Percentiles rank a stretch among this genome's conserved stretches.
phyloP scores from a whole-genome alignment of 2,797 vertebrate species.

The Lepilemur septentrionalis region DNA sequence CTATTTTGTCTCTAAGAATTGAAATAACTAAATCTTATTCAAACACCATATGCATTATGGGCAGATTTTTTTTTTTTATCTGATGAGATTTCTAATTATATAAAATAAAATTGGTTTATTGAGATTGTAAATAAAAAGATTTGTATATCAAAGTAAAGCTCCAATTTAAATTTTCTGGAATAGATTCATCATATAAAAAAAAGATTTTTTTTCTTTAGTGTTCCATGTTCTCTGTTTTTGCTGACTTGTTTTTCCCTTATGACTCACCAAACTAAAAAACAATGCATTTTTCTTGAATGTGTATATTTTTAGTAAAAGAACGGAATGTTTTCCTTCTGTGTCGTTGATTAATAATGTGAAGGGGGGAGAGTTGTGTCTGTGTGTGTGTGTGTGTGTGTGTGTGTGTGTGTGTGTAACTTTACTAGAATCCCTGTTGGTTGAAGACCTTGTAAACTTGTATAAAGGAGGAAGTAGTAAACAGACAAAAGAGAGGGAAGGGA shows the following conservation, averaged over 20 bases:
- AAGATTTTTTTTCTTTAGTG: neutral
- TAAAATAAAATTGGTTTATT: constrained; percentile 1
- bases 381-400: neutral
- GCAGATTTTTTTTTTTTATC: neutral
- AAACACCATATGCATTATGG: neutral
- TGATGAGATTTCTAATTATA: constrained; percentile 37
- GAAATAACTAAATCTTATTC: neutral
- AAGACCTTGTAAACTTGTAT: neutral
- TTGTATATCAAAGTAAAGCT: constrained; percentile 8
- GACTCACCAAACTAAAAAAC: neutral
- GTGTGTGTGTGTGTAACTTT: neutral
- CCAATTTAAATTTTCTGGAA: constrained; percentile 14
- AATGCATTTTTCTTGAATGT: neutral
- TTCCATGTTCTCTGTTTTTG: constrained; percentile 28
- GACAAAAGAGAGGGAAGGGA: neutral
- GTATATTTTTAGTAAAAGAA: neutral
- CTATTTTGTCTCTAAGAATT: neutral
- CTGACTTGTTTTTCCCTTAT: neutral
- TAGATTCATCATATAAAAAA: neutral
- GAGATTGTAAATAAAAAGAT: neutral
- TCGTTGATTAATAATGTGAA: neutral
- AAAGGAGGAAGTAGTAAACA: neutral
- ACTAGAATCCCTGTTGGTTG: neutral
- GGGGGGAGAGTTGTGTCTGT: neutral
- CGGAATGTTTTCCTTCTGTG: constrained; percentile 19